Base-by-base conservation (phyloP, 2,113 vertebrate species). In the Amphiprion percula region DNA sequence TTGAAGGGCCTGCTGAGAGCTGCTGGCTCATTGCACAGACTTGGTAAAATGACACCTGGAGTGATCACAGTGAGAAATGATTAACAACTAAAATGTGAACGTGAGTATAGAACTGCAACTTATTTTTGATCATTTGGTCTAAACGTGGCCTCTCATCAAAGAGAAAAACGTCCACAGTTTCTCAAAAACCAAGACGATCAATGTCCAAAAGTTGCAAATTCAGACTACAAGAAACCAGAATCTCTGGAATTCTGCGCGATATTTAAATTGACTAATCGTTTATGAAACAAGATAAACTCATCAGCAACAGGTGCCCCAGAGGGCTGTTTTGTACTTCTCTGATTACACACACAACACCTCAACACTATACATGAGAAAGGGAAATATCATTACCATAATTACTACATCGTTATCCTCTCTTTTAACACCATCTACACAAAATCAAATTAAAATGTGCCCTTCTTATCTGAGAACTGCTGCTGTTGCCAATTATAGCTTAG, bases 401-500 rank as follows among this genome's bases (percentile, higher is more conserved):
- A 33, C 63, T 37, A 58, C 28, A 23, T 72, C 69, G 37, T 61
- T 39, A 72, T 24, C 60, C 3, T 23, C 23, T 33, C 26, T 17
- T 68, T 54, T 49, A 55, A 44, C 10, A 11, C 15, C 15, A 52
- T 85, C 58, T 58, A 24, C 37, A 71, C 21, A 62, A 58, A 58
- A 52, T 46, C 17, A 37, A 46, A 83, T 68, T 30, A 21, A 59
- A 50, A 33, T 12, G 1, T 53, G 9, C 10, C 23, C 46, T 21
- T 66, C 17, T 44, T 24, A 61, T 66, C 17, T 23, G n/a, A 46
- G 19, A 62, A 47, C 19, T 10, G 24, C 65, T 46, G 56, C 56
- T 52, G 47, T 53, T 72, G 10, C 53, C 70, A 82, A 52, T 68
- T 54, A 69, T 17, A 44, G 17, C 33, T 52, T 14, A 63, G 52